Conservation (phyloP, 1,140 invertebrate genomes). For the Pomacea maculata region DNA sequence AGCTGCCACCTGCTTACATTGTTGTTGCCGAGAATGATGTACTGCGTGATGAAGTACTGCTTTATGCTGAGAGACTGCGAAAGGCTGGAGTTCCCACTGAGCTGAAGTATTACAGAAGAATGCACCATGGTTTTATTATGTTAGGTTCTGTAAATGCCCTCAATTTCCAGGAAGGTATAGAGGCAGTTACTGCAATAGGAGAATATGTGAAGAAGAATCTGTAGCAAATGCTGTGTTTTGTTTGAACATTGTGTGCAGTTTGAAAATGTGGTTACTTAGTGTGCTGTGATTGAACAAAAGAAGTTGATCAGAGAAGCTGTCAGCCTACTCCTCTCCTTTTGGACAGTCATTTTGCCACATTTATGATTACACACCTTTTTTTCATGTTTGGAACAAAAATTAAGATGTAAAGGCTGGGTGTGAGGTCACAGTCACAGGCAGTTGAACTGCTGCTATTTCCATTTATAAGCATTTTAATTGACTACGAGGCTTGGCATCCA, state of each 20-base stretch:
- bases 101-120: constrained; percentile 18
- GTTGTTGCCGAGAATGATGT: constrained; percentile 34
- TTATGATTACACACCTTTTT: too few species aligned
- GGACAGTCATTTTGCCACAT: too few species aligned
- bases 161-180: not conserved
- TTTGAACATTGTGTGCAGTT: too few species aligned
- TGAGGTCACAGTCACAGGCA: too few species aligned
- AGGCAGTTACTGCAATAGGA: constrained; percentile 1
- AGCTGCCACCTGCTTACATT: constrained; percentile 29
- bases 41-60: constrained; percentile 38
- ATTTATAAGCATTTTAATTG: too few species aligned
- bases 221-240: constrained; percentile 4
- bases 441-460: too few species aligned
- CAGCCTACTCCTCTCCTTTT: not conserved
- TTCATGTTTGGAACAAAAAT: too few species aligned
- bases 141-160: not conserved
- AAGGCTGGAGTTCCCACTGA: constrained; percentile 30
- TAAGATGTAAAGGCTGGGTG: too few species aligned
- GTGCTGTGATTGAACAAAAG: too few species aligned
- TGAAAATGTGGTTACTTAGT: too few species aligned
- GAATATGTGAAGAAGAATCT: constrained; percentile 12
- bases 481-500: too few species aligned
- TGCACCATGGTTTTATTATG: constrained; percentile 25
- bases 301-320: not conserved
- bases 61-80: constrained; percentile 33